phyloP scores from a whole-genome alignment of 2,113 vertebrate species.

The Strix uralensis region DNA sequence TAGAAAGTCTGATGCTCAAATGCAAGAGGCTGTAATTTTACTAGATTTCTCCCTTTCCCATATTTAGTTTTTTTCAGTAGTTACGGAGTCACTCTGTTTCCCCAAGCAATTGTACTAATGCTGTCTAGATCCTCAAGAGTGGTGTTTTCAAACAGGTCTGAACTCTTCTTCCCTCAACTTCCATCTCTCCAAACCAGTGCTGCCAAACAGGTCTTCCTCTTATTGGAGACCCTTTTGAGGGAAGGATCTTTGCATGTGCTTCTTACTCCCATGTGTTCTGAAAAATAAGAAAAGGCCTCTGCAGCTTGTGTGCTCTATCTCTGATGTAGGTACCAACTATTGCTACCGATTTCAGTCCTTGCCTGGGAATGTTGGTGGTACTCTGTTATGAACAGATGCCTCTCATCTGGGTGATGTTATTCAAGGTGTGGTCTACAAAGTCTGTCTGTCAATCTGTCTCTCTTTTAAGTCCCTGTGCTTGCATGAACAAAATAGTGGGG shows the following conservation, averaged over 20 bases:
- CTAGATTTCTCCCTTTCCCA: background rate
- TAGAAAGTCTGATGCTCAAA: background rate
- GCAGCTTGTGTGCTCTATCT: background rate
- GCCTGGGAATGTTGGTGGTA: background rate
- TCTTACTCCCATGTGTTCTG: background rate
- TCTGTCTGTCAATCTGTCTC: background rate
- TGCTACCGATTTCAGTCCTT: background rate
- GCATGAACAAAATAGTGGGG: background rate
- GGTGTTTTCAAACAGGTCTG: background rate
- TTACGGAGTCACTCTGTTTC: background rate
- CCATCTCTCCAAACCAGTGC: background rate
- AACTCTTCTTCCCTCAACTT: background rate
- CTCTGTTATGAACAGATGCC: background rate
- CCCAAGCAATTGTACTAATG: background rate
- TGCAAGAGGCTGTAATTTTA: background rate
- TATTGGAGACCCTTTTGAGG: background rate
- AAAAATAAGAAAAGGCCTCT: background rate
- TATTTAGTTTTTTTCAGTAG: background rate
- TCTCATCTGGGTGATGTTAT: background rate
- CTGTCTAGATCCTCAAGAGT: background rate
- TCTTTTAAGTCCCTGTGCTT: background rate
- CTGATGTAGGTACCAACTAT: rapidly evolving
- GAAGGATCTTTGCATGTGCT: background rate
- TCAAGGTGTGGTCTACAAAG: background rate
- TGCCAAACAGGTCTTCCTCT: background rate